Evolutionary conservation across 2,797 vertebrate genomes (phyloP).

Genomic region (Sparidentex hasta): DNA sequence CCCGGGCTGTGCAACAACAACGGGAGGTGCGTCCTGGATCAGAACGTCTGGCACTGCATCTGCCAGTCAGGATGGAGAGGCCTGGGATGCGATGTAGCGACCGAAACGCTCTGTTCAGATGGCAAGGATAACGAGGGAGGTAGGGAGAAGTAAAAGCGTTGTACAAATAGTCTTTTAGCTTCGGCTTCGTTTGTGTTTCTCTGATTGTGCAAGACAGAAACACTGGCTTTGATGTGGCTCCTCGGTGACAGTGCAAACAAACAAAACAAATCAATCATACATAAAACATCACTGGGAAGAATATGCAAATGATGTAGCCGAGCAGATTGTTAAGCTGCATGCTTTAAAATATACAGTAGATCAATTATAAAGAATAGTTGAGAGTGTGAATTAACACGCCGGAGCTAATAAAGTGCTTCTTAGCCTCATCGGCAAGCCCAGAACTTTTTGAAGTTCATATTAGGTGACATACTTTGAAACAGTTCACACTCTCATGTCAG

Average conservation of each 20-base stretch:
- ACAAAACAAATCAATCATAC: slow-evolving; percentile 80
- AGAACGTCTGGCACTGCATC: slow-evolving; percentile 98
- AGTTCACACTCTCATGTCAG: slow-evolving; percentile 23
- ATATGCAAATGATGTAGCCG: slow-evolving; percentile 66
- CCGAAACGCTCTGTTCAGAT: slow-evolving; percentile 97
- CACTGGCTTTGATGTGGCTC: slow-evolving; percentile 72
- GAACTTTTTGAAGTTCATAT: slow-evolving; percentile 41
- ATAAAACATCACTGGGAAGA: slow-evolving; percentile 70
- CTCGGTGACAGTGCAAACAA: slow-evolving; percentile 71
- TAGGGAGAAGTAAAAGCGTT: slow-evolving; percentile 76
- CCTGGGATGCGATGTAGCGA: slow-evolving; percentile 96
- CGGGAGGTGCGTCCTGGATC: slow-evolving; percentile 97
- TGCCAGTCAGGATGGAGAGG: slow-evolving; percentile 99
- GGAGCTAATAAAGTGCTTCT: slow-evolving; percentile 22
- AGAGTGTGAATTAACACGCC: slow-evolving; percentile 30
- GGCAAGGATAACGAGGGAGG: slow-evolving; percentile 99
- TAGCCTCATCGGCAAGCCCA: slow-evolving; percentile 13
- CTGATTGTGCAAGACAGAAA: slow-evolving; percentile 44
- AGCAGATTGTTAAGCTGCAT: slow-evolving; percentile 70
- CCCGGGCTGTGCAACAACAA: slow-evolving; percentile 99
- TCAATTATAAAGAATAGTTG: slow-evolving; percentile 54
- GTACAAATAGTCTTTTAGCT: slow-evolving; percentile 67
- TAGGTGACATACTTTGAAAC: slow-evolving; percentile 46
- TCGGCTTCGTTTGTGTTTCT: not conserved
- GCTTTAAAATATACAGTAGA: slow-evolving; percentile 65